Evolutionary conservation across 1,140 invertebrate species (phyloP).

Genomic region (Drosophila arawakana): DNA sequence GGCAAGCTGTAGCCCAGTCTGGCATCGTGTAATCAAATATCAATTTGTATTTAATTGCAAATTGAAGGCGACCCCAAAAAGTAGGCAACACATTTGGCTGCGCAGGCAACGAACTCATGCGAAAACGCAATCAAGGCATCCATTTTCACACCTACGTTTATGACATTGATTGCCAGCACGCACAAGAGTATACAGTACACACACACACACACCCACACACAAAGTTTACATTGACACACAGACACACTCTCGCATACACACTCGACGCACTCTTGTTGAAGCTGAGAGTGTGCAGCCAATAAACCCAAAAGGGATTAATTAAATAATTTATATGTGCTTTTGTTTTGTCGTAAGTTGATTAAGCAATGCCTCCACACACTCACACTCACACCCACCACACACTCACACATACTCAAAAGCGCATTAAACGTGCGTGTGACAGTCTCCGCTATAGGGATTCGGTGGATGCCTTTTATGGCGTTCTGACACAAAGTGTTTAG

Average conservation of each 20-base stretch:
- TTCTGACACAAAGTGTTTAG: constrained; percentile 61
- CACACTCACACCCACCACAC: constrained; percentile 8
- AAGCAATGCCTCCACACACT: constrained; percentile 51
- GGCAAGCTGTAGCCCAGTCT: constrained; percentile 10
- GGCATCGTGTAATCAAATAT: constrained; percentile 45
- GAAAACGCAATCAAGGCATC: constrained; percentile 69
- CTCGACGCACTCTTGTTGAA: constrained; percentile 3
- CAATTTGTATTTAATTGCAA: constrained; percentile 52
- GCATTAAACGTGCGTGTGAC: constrained; percentile 57
- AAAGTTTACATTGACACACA: not conserved
- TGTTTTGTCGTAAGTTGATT: constrained; percentile 77
- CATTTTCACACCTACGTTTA: constrained; percentile 76
- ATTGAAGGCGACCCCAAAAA: constrained; percentile 41
- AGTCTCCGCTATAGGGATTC: constrained; percentile 13
- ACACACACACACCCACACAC: constrained; percentile 12
- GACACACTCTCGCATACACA: not conserved
- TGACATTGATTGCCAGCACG: constrained; percentile 79
- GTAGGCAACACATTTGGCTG: constrained; percentile 57
- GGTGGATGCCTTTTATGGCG: constrained; percentile 43
- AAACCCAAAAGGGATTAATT: constrained; percentile 78
- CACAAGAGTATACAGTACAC: constrained; percentile 41
- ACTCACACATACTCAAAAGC: constrained; percentile 39
- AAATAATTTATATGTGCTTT: constrained; percentile 82
- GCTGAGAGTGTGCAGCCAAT: constrained; percentile 49
- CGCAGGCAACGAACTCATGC: constrained; percentile 55